Percentiles rank a stretch among this genome's conserved stretches.
Conservation (phyloP, 2,797 vertebrate genomes). For the Galagoides demidoff region DNA sequence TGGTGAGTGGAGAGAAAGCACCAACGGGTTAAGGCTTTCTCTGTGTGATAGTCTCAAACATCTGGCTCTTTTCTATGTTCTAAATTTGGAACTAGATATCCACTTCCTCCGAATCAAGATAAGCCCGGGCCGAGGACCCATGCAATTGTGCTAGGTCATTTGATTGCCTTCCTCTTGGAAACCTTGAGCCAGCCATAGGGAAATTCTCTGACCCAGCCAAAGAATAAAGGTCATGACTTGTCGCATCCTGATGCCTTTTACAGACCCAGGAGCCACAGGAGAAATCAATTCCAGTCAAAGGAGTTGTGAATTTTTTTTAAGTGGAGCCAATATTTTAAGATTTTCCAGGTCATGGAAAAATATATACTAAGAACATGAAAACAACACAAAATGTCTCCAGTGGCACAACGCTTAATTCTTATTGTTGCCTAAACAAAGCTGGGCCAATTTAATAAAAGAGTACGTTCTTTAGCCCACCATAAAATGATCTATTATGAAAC, state of each 20-base stretch:
- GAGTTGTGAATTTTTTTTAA: slow-evolving; percentile 45
- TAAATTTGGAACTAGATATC: slow-evolving; percentile 73
- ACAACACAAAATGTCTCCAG: slow-evolving; percentile 10
- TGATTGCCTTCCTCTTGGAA: slow-evolving; percentile 79
- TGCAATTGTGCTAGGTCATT: slow-evolving; percentile 71
- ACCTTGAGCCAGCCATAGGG: slow-evolving; percentile 68
- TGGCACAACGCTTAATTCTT: not conserved
- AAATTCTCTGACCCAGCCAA: slow-evolving; percentile 71
- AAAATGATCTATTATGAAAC: slow-evolving; percentile 41
- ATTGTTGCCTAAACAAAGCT: slow-evolving; percentile 74
- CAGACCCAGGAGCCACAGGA: slow-evolving; percentile 66
- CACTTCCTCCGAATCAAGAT: slow-evolving; percentile 78
- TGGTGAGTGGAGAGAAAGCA: not conserved
- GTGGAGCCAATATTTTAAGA: slow-evolving; percentile 68
- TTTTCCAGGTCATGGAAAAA: slow-evolving; percentile 76
- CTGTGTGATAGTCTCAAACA: slow-evolving; percentile 14
- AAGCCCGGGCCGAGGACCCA: slow-evolving; percentile 39
- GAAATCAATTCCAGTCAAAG: slow-evolving; percentile 74
- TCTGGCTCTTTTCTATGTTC: slow-evolving; percentile 62
- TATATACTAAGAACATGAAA: slow-evolving; percentile 58
- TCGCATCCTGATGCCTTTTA: slow-evolving; percentile 73
- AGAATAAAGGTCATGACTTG: slow-evolving; percentile 75
- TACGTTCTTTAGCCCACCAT: not conserved
- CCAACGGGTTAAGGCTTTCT: slow-evolving; percentile 40
- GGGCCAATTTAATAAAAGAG: not conserved